A percentile compares a stretch with the other conserved stretches of the same genome.
Conservation (phyloP, 2,113 vertebrate genomes). For the Pangasianodon hypophthalmus region DNA sequence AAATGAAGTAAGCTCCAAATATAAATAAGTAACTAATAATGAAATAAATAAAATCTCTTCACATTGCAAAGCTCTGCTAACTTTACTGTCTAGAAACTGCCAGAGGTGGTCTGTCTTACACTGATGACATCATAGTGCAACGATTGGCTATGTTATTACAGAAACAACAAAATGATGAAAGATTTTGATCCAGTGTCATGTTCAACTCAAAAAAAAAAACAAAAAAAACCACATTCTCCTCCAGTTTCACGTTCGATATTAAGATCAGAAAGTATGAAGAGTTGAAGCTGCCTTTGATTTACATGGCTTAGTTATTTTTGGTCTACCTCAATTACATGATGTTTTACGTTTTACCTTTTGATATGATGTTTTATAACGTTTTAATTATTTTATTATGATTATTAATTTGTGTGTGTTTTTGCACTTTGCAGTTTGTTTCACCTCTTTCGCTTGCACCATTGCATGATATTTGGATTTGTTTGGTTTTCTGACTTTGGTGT, state of each 20-base stretch:
- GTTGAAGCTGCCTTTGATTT: not conserved
- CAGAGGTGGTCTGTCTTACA: not conserved
- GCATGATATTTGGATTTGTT: conserved; percentile 38
- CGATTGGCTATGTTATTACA: not conserved
- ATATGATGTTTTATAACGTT: conserved; percentile 50
- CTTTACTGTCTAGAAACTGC: not conserved
- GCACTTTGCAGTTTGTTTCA: conserved; percentile 52
- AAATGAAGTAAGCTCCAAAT: not conserved
- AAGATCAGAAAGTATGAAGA: not conserved
- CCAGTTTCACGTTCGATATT: conserved; percentile 37
- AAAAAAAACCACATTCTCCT: not conserved
- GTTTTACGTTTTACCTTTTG: conserved; percentile 32
- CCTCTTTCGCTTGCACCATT: conserved; percentile 34
- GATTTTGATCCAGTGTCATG: not conserved
- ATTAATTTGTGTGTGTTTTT: conserved; percentile 43
- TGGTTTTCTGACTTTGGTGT: conserved; percentile 42
- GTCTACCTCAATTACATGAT: not conserved
- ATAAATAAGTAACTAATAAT: not conserved
- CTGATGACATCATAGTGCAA: not conserved
- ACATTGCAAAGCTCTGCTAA: not conserved
- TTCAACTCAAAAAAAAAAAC: not conserved
- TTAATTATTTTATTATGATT: conserved; percentile 39
- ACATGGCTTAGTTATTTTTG: not conserved
- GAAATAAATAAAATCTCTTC: conserved; percentile 1
- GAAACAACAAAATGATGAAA: not conserved